A percentile compares a stretch with the other conserved stretches of the same genome.
phyloP scores from a whole-genome alignment of 2,888 invertebrate genomes.

The Drosophila pegasa region DNA sequence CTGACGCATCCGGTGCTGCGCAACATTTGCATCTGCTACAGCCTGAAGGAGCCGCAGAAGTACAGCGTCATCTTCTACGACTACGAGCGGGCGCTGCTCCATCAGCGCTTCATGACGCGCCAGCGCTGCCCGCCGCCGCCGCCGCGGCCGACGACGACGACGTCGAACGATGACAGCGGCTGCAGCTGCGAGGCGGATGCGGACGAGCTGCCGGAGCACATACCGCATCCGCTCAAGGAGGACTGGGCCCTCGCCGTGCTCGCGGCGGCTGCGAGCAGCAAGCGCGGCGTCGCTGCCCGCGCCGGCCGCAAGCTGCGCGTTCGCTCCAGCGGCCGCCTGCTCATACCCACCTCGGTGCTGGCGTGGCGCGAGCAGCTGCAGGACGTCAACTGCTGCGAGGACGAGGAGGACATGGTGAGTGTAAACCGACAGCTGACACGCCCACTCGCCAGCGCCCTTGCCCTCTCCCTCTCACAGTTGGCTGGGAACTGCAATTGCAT shows the following conservation, averaged over 20 bases:
- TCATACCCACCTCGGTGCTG: slow-evolving; percentile 79
- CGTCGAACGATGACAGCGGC: slow-evolving; percentile 65
- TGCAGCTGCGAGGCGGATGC: slow-evolving; percentile 65
- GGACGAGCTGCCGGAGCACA: slow-evolving; percentile 31
- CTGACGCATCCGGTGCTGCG: slow-evolving; percentile 77
- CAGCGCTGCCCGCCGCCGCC: slow-evolving; percentile 45
- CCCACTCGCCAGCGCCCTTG: not conserved
- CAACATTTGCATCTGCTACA: slow-evolving; percentile 83
- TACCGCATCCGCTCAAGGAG: slow-evolving; percentile 58
- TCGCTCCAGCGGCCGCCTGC: slow-evolving; percentile 55
- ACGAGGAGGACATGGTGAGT: slow-evolving; percentile 85
- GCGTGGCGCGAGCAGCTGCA: slow-evolving; percentile 84
- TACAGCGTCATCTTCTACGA: slow-evolving; percentile 83
- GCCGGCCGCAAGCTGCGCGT: slow-evolving; percentile 64
- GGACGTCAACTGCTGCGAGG: slow-evolving; percentile 82
- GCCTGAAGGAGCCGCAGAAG: slow-evolving; percentile 77
- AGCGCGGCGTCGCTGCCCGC: slow-evolving; percentile 56
- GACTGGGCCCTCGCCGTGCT: slow-evolving; percentile 67
- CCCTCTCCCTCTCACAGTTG: not conserved
- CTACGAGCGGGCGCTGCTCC: slow-evolving; percentile 79
- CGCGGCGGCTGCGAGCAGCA: slow-evolving; percentile 52
- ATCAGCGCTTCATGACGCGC: slow-evolving; percentile 71
- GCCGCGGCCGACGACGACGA: not conserved
- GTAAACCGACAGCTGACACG: not conserved
- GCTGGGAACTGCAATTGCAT: slow-evolving; percentile 50